Evolutionary conservation across 2,797 vertebrate genomes (phyloP).

Genomic region (Vespertilio murinus): DNA sequence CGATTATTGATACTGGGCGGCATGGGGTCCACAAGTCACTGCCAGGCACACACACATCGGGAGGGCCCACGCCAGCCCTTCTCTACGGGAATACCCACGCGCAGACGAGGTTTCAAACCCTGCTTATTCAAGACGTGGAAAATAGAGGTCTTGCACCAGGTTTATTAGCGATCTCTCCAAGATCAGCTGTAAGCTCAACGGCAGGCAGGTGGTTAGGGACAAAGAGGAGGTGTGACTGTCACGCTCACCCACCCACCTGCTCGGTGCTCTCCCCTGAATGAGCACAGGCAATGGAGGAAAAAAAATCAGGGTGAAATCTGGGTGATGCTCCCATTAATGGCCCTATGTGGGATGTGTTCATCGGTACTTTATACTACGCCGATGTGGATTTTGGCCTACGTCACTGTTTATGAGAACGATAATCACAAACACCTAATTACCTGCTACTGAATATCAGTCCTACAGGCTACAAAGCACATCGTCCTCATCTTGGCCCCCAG

Average conservation of each 20-base stretch:
- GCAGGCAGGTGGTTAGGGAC: background rate
- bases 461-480: background rate
- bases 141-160: background rate
- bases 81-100: background rate
- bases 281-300: accelerated
- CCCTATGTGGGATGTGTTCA: background rate
- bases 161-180: accelerated
- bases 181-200: background rate
- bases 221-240: background rate
- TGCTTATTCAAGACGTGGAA: background rate
- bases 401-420: background rate
- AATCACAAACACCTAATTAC: background rate
- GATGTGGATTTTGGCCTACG: background rate
- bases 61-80: background rate
- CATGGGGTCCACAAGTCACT: background rate
- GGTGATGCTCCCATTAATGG: accelerated
- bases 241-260: background rate
- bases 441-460: background rate
- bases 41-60: background rate
- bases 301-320: background rate
- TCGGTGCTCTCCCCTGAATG: background rate
- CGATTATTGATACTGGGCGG: accelerated
- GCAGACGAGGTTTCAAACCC: background rate
- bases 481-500: background rate
- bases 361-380: background rate